Evolutionary conservation across 2,797 vertebrate genomes (phyloP).

Genomic region (Micromesistius poutassou): DNA sequence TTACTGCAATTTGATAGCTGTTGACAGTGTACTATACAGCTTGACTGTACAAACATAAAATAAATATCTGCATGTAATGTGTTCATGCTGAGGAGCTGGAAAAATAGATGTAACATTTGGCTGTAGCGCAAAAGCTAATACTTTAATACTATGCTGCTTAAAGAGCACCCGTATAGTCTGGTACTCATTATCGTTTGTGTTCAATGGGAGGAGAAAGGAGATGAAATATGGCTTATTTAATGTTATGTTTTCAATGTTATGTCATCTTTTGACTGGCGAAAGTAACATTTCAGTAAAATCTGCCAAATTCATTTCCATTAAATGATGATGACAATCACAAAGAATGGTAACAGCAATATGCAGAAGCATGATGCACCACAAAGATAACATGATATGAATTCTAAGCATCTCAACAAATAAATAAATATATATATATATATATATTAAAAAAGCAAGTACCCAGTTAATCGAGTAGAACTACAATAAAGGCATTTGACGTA

Average conservation of each 20-base stretch:
- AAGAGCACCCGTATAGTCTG: background rate
- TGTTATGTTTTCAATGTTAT: no score
- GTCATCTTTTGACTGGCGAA: no score
- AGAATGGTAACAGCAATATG: background rate
- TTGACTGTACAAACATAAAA: background rate
- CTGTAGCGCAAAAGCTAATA: background rate
- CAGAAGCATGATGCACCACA: background rate
- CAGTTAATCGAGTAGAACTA: conserved; percentile 39
- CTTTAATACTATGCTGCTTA: background rate
- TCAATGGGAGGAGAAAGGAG: background rate
- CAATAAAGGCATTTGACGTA: conserved; percentile 51
- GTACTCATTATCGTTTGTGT: background rate
- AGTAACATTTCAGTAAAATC: background rate
- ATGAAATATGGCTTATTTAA: background rate
- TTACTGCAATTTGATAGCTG: background rate
- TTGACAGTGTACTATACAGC: background rate
- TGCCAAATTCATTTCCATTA: background rate
- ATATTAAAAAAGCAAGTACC: conserved; percentile 40
- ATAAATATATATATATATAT: conserved; percentile 39
- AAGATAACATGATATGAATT: background rate
- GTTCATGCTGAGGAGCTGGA: background rate
- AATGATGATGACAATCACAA: background rate
- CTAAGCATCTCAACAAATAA: conserved; percentile 25
- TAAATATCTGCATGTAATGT: background rate
- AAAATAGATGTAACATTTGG: background rate